Percentiles rank a stretch among this genome's conserved stretches.
Evolutionary conservation across 2,797 vertebrate species (phyloP).

Genomic region (Bucorvus abyssinicus): DNA sequence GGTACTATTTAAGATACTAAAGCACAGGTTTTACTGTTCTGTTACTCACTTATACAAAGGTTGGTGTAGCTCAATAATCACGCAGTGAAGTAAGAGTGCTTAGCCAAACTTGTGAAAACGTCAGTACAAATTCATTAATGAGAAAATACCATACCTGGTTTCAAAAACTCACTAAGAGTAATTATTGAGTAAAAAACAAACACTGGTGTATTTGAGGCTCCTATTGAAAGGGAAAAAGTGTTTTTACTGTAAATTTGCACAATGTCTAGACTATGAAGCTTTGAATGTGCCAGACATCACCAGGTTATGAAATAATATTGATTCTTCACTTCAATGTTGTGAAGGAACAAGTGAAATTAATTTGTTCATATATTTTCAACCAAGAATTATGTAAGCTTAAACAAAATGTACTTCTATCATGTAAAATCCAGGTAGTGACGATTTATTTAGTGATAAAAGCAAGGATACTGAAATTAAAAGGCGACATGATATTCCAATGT

Average conservation of each 20-base stretch:
- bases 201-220: neutral
- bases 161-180: neutral
- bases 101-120: neutral
- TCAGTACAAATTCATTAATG: neutral
- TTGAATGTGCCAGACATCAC: neutral
- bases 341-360: neutral
- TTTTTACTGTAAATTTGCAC: neutral
- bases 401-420: neutral
- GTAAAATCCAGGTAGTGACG: neutral
- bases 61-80: neutral
- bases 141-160: neutral
- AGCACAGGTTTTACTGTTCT: neutral
- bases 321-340: neutral
- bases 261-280: neutral
- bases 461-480: neutral
- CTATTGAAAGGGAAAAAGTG: neutral
- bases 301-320: neutral
- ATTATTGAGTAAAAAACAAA: neutral
- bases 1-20: neutral
- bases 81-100: neutral
- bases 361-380: neutral
- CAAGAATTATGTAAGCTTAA: neutral
- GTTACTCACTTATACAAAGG: neutral
- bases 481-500: neutral
- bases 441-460: neutral